Evolutionary conservation across 2,797 vertebrate genomes (phyloP), one percentile per base, ranked within the genome.

Genomic region (Myiotriccus ornatus): DNA sequence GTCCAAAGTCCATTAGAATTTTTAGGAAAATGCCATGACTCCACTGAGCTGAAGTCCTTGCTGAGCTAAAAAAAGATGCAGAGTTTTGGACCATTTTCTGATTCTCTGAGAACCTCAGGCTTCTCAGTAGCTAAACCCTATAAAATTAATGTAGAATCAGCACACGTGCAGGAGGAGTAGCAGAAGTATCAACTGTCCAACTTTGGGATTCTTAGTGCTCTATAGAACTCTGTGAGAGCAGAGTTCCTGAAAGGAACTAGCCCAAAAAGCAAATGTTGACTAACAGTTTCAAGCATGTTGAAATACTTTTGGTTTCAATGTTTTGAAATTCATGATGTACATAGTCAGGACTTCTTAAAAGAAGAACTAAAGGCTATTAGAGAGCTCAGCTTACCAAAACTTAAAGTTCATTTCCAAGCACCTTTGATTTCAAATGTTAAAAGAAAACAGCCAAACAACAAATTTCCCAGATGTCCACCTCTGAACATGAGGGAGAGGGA

Each of bases 291-390:
- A 84, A 53, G 55, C 23, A 55, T 86, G 65, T 78, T 75, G 53
- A 91, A 94, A 82, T 90, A 76, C n/a, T 90, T 94, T 28, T 73
- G 89, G 43, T 90, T 93, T 93, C 69, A 74, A 22, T 10, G 12
- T 65, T 94, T 86, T 78, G 46, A 87, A 93, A 62, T 68, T 43
- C 65, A 47, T 89, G 55, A 47, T 1, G 0, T 68, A 41, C 4
- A 4, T 22, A 59, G 21, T 20, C 25, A 81, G 73, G 46, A 14
- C 68, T 84, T 85, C 28, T 90, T 69, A 32, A 43, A 87, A 68
- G 12, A 55, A 37, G 41, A 46, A 18, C 10, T 30, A 43, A 32
- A 46, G 24, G 15, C 83, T 69, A 8, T 62, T 65, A 50, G 41
- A 57, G 43, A 39, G 3, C 37, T 87, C 35, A 56, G 13, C 8